Evolutionary conservation across 2,113 vertebrate genomes (phyloP), one percentile per base, ranked within the genome.

Genomic region (Clinocottus analis): DNA sequence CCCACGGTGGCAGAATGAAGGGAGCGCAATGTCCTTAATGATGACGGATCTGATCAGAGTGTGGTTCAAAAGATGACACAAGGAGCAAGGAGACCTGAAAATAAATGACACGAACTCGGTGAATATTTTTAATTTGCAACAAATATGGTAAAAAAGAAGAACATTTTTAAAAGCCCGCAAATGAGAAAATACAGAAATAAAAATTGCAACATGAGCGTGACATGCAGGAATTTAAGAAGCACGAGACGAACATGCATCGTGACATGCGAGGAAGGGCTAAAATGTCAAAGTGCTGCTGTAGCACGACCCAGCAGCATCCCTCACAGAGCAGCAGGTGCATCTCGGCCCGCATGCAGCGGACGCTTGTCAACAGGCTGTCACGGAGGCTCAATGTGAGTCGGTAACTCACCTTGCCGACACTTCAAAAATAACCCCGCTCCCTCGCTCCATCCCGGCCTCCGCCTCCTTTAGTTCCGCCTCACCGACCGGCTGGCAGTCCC

Each of bases 361-460:
- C 85, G 47, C 82, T 72, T 89, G 92, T 93, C 92, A 91, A 60
- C 81, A 82, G 71, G 84, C 87, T 91, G 92, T 91, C 92, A 90
- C 58, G 68, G 75, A 85, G 72, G 73, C 81, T 53, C 71, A 59
- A 84, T 56, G 78, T 33, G 70, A 84, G 81, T 68, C 82, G 47
- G 84, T 70, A 82, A 83, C 86, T 84, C 82, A 79, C 76, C 51
- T 70, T 71, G 70, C 64, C 85, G 70, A 59, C 79, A 67, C 74
- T 87, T 75, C 61, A 87, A 89, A n/a, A 80, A 88, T 73, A 68
- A 45, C 66, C 80, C 49, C 31, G 83, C 70, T 58, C 79, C 75
- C 74, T 74, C 82, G 17, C 70, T 87, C 67, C 72, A 51, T 82
- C 72, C 63, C 73, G 72, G 13, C 41, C 41, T 41, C 73, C 73